phyloP scores from a whole-genome alignment of 2,888 invertebrate species.

The Lumbricus terrestris region DNA sequence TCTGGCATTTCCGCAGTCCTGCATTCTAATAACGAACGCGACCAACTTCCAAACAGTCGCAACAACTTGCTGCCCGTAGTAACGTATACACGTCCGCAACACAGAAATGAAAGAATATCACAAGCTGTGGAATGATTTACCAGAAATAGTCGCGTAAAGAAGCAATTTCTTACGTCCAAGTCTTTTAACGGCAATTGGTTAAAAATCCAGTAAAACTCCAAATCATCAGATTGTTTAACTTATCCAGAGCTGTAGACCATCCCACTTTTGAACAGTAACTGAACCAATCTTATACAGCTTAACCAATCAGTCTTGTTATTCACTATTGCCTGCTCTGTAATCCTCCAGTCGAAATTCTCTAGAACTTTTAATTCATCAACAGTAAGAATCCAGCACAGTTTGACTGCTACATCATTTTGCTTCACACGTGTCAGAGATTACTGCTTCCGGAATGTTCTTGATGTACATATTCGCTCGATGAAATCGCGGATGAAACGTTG shows the following conservation, averaged over 20 bases:
- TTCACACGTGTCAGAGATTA: not conserved
- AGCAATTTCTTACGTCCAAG: not conserved
- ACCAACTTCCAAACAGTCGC: not conserved
- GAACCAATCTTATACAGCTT: not conserved
- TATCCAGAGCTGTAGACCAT: not conserved
- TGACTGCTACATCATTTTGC: not conserved
- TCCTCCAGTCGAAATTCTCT: not conserved
- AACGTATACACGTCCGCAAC: not conserved
- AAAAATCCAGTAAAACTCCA: not conserved
- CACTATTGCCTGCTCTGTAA: not conserved
- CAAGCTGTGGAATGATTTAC: not conserved
- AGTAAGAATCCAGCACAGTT: not conserved
- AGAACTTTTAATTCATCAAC: not conserved
- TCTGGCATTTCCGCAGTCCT: not conserved
- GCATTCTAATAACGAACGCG: not conserved
- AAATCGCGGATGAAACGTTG: not conserved
- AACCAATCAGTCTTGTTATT: not conserved
- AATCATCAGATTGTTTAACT: not conserved
- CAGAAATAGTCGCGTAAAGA: not conserved
- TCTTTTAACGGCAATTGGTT: not conserved
- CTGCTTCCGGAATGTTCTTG: not conserved
- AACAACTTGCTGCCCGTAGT: not conserved
- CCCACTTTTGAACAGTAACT: not conserved
- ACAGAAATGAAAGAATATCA: not conserved
- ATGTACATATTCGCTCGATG: not conserved